phyloP scores from a whole-genome alignment of 1,140 invertebrate genomes.

The Atta cephalotes region DNA sequence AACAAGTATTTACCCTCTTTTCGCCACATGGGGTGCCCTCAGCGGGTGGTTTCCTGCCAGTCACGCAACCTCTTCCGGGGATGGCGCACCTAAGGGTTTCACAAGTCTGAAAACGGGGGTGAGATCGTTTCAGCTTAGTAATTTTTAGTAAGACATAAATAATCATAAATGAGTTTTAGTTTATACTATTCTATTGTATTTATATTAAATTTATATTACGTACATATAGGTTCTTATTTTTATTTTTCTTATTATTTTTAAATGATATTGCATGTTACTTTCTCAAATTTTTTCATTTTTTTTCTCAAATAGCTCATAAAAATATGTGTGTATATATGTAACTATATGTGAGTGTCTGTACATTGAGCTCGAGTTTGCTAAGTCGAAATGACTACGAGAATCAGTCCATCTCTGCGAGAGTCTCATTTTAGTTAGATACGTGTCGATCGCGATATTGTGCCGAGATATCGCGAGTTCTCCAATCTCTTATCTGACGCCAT shows the following conservation, averaged over 20 bases:
- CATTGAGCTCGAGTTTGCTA: background rate
- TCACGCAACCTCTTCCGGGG: constrained; percentile 85
- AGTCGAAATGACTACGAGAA: background rate
- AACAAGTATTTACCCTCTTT: constrained; percentile 75
- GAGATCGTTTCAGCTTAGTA: constrained; percentile 29
- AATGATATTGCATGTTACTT: background rate
- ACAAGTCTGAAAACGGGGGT: constrained; percentile 79
- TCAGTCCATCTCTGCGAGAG: background rate
- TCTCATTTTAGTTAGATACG: constrained; percentile 44
- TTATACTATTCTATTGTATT: background rate
- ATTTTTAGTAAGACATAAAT: background rate
- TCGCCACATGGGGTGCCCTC: constrained; percentile 88
- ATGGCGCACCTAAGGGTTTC: constrained; percentile 87
- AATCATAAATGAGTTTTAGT: background rate
- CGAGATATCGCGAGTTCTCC: constrained; percentile 45
- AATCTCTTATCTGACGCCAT: constrained; percentile 62
- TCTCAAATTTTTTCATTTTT: background rate
- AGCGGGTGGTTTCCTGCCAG: constrained; percentile 87
- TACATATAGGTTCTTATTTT: background rate
- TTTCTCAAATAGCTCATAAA: background rate
- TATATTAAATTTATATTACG: background rate
- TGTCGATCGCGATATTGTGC: constrained; percentile 63
- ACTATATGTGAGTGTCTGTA: background rate
- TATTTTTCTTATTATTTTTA: background rate
- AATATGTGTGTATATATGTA: background rate